Evolutionary conservation across 2,113 vertebrate genomes (phyloP).

Genomic region (Cheilinus undulatus): DNA sequence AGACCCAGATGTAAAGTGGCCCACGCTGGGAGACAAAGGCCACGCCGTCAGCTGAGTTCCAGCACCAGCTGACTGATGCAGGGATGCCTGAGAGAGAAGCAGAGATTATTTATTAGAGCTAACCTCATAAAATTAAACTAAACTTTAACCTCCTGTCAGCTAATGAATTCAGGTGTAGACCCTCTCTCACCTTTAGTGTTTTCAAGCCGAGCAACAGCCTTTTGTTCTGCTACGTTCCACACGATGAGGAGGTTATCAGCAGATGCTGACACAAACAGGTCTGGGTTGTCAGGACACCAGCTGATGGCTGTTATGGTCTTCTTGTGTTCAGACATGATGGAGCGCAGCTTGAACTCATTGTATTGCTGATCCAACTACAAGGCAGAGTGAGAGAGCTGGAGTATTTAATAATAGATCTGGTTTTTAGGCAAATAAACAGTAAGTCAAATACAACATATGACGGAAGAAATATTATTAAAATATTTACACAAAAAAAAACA

Average conservation of each 20-base stretch:
- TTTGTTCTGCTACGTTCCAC: slow-evolving; percentile 96
- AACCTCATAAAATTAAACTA: not conserved
- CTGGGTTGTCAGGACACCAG: slow-evolving; percentile 95
- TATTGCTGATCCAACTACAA: slow-evolving; percentile 93
- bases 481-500: not conserved
- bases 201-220: slow-evolving; percentile 90
- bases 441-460: not conserved
- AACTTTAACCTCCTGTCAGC: not conserved
- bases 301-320: slow-evolving; percentile 98
- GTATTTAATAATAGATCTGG: not conserved
- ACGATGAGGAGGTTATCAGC: slow-evolving; percentile 93
- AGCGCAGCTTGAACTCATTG: slow-evolving; percentile 94
- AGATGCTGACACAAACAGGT: slow-evolving; percentile 93
- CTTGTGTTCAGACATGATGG: slow-evolving; percentile 99
- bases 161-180: not conserved
- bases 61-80: slow-evolving; percentile 94
- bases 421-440: no score
- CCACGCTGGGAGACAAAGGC: slow-evolving; percentile 94
- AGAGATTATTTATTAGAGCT: not conserved
- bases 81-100: slow-evolving; percentile 86
- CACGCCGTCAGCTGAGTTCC: slow-evolving; percentile 88
- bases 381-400: slow-evolving; percentile 8
- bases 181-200: slow-evolving; percentile 90
- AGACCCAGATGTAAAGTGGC: slow-evolving; percentile 92
- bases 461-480: not conserved